Evolutionary conservation across 1,140 invertebrate genomes (phyloP), one percentile per base, ranked within the genome.

Genomic region (Coenobita brevimanus): DNA sequence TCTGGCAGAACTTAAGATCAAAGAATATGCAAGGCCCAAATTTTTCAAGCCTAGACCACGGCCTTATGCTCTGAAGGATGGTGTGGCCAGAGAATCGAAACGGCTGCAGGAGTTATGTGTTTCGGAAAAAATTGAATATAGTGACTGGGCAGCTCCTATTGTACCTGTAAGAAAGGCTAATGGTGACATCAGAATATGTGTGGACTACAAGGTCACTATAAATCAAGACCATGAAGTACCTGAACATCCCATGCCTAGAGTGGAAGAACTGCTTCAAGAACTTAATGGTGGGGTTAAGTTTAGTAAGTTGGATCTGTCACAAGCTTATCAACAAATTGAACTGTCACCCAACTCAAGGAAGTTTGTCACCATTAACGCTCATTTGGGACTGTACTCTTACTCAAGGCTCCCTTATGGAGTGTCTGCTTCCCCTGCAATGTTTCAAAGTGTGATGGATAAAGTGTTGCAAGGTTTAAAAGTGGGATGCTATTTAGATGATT

Each of bases 401-500:
- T 36, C 33, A 36, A 0, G 82, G 2, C 41, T 84, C 0, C 62
- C 50, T 3, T 43, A 54, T 46, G 67, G 82, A 2, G 43, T 73
- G 8, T 43, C 36, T 38, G 62, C 30, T 43, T 27, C 82, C 3
- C 21, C 36, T 57, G 50, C 36, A 33, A 57, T 87, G 15, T 87
- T 87, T 38, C 85, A 81, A 46, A 2, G 73, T 10, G n/a, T 54
- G 15, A 60, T 60, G 4, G 13, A 41, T 27, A 87, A 64, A 0
- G 43, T 87, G 1, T 43, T 79, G 54, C 15, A 50, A 27, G 85
- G 73, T 0, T 21, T 87, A 24, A n/a, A 54, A 0, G 57, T 15
- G 4, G n/a, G 38, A 15, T 41, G 60, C n/a, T 54, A 27, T 41
- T 38, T 64, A 24, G 82, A 83, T 69, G 82, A 83, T 41, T 36